Evolutionary conservation across 2,888 invertebrate species (phyloP), one percentile per base, ranked within the genome.

Genomic region (Notocelia uddmanniana): DNA sequence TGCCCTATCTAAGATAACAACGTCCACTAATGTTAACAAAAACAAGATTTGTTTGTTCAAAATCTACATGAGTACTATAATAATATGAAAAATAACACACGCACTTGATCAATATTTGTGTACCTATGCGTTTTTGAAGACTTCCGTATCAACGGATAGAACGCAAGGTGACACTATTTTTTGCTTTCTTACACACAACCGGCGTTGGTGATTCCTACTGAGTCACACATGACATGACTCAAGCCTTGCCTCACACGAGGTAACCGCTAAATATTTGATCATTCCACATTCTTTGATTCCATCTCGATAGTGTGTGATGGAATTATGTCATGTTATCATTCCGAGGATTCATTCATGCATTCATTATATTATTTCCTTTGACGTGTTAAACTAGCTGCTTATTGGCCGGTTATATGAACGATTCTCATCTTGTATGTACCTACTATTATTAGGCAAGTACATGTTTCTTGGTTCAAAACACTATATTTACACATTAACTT

Each of bases 231-330:
- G 48, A 13, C 18, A 37, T 76, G 75, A 75, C 54, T 76, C 76
- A 75, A n/a, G 21, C 55, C 8, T 74, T 70, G 74, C 74, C 74
- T 76, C 75, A 74, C 41, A 70, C 15, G 70, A 54, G 74, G 73
- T 69, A 75, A 75, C 74, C 55, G 79, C 73, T 77, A 80, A 83
- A 79, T 78, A 80, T 83, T 83, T 84, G 84, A 86, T 86, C 88
- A 85, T 79, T 55, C 75, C 73, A 79, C 77, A 80, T 78, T 76
- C 82, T 81, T 31, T 52, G 50, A 50, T 21, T 64, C 21, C 15
- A 37, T 50, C 34, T 52, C 21, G 31, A 26, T 23, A 3, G 48
- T 9, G 23, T 19, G 19, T 23, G 52, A 15, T 15, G 18, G 18
- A 15, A 26, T 63, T 50, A 62, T 50, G 31, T 48, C 15, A 50